Evolutionary conservation across 2,888 invertebrate genomes (phyloP).

Genomic region (Oasisia sp.): DNA sequence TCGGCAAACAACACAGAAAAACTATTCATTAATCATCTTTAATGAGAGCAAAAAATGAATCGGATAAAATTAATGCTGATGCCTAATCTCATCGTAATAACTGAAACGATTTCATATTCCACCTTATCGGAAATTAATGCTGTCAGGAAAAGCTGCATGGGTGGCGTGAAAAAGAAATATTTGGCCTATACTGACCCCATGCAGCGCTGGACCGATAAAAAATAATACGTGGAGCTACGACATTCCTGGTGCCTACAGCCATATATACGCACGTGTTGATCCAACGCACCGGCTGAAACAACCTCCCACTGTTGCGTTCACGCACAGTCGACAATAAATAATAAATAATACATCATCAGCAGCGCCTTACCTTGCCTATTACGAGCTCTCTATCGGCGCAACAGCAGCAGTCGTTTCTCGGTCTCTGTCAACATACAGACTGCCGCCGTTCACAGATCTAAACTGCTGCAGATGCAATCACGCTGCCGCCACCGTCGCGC

Average conservation of each 20-base stretch:
- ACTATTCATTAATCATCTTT: neutral
- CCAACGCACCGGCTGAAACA: neutral
- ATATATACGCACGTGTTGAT: neutral
- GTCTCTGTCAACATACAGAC: neutral
- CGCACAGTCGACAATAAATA: neutral
- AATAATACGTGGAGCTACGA: no score
- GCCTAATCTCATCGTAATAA: neutral
- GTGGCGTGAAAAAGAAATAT: neutral
- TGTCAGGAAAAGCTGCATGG: neutral
- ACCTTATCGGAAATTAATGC: neutral
- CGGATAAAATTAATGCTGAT: neutral
- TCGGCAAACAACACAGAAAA: neutral
- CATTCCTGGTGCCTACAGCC: neutral
- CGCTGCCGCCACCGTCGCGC: neutral
- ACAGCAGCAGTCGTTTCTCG: neutral
- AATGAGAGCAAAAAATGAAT: neutral
- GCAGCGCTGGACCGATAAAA: no score
- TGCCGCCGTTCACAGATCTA: neutral
- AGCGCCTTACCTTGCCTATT: neutral
- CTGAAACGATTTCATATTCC: neutral
- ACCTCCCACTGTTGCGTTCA: neutral
- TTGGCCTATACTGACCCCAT: no score
- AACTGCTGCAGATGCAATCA: neutral
- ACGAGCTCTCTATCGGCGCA: neutral
- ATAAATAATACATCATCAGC: neutral